Evolutionary conservation across 2,888 invertebrate genomes (phyloP).

Genomic region (Protonemura montana): DNA sequence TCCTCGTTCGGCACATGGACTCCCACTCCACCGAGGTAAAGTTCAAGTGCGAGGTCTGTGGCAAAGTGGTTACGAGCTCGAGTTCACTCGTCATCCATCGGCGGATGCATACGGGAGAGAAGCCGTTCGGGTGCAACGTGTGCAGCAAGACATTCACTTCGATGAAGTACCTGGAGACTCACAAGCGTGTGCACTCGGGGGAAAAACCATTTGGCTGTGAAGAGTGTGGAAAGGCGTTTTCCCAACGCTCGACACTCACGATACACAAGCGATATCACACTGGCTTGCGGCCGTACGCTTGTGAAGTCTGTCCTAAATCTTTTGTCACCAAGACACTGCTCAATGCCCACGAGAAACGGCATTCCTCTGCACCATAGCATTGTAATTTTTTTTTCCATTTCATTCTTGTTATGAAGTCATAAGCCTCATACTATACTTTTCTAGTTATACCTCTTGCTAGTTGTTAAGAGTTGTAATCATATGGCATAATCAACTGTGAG

Average conservation of each 20-base stretch:
- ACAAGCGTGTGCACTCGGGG: constrained; percentile 44
- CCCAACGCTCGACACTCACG: constrained; percentile 38
- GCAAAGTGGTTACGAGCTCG: constrained; percentile 61
- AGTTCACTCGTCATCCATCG: constrained; percentile 52
- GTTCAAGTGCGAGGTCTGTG: constrained; percentile 60
- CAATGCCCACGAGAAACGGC: constrained; percentile 45
- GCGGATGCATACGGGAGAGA: constrained; percentile 46
- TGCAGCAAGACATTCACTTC: constrained; percentile 44
- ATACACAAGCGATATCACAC: constrained; percentile 42
- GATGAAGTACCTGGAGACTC: constrained; percentile 40
- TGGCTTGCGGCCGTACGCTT: constrained; percentile 55
- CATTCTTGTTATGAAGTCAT: too few relatives aligned
- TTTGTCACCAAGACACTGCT: constrained; percentile 46
- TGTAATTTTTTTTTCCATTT: too few relatives aligned
- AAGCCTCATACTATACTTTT: too few relatives aligned
- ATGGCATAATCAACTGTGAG: too few relatives aligned
- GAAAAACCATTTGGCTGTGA: constrained; percentile 42
- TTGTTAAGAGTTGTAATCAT: too few relatives aligned
- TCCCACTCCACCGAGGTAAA: constrained; percentile 56
- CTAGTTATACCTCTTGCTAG: too few relatives aligned
- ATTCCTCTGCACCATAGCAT: background rate
- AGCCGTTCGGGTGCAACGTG: constrained; percentile 42
- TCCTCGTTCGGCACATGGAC: constrained; percentile 52
- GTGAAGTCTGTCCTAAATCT: constrained; percentile 53
- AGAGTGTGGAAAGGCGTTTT: constrained; percentile 41